Percentiles rank a stretch among this genome's conserved stretches.
Conservation (phyloP, 2,888 invertebrate species). For the Norana najaformis region DNA sequence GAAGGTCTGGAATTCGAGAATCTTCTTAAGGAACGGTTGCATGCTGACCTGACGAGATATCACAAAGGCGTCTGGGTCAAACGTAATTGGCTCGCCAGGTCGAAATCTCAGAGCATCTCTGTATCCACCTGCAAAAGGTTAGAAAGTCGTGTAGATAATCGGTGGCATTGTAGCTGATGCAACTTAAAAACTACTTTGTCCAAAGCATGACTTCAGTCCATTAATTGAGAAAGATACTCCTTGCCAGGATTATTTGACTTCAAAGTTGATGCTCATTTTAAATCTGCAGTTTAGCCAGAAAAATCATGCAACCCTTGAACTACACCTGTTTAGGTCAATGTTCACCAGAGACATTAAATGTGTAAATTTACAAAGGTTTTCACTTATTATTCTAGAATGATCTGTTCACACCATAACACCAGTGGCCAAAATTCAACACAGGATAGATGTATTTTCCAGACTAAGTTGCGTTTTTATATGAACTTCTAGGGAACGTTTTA, state of each 20-base stretch:
- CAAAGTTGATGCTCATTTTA: not conserved
- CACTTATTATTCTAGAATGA: too few species aligned
- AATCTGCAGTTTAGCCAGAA: not conserved
- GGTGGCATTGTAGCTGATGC: slow-evolving; percentile 14
- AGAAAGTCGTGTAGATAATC: not conserved
- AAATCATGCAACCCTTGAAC: not conserved
- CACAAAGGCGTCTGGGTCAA: slow-evolving; percentile 84
- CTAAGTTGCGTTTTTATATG: too few species aligned
- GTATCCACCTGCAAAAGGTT: slow-evolving; percentile 53
- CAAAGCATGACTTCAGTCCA: too few species aligned
- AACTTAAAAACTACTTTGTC: not conserved
- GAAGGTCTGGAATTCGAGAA: slow-evolving; percentile 84
- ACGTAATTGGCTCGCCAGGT: slow-evolving; percentile 77
- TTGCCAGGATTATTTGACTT: too few species aligned
- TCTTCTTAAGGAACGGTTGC: slow-evolving; percentile 85
- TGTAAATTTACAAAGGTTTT: too few species aligned
- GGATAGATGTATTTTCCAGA: too few species aligned
- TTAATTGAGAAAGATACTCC: too few species aligned
- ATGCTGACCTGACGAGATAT: slow-evolving; percentile 79
- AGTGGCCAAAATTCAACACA: too few species aligned
- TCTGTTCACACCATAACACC: too few species aligned
- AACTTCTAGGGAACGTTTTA: too few species aligned
- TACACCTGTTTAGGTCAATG: too few species aligned
- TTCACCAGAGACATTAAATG: too few species aligned
- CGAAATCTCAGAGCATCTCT: slow-evolving; percentile 76